Conservation (phyloP, 2,113 vertebrate species). For the Nanorana parkeri region DNA sequence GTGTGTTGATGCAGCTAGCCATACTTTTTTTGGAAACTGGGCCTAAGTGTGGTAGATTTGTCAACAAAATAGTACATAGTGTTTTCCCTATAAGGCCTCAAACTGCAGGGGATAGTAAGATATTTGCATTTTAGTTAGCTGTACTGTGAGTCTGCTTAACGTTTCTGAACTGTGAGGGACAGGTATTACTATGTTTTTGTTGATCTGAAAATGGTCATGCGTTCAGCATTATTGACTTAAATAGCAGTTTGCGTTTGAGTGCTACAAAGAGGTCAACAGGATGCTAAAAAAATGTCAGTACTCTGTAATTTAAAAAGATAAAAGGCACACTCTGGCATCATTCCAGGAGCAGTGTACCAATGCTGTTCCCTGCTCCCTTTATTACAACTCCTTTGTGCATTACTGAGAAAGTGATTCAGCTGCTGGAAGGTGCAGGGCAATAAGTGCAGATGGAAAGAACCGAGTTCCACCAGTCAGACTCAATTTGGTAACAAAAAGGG, state of each 20-base stretch:
- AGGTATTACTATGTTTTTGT: background rate
- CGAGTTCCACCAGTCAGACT: background rate
- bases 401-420: background rate
- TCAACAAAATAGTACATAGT: no score
- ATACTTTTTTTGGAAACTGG: no score
- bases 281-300: background rate
- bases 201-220: background rate
- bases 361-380: background rate
- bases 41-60: no score
- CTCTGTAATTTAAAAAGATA: slow-evolving; percentile 22
- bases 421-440: background rate
- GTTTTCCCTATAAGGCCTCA: no score
- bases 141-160: background rate
- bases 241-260: slow-evolving; percentile 2
- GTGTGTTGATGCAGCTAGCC: no score
- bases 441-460: background rate
- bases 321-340: background rate
- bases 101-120: no score
- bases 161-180: background rate
- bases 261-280: background rate
- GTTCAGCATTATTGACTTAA: background rate
- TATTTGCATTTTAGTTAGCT: no score
- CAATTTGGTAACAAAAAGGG: background rate
- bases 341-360: background rate
- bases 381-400: slow-evolving; percentile 10